Base-by-base conservation (phyloP, 1,140 invertebrate genomes). In the Atopsyche davidsoni region DNA sequence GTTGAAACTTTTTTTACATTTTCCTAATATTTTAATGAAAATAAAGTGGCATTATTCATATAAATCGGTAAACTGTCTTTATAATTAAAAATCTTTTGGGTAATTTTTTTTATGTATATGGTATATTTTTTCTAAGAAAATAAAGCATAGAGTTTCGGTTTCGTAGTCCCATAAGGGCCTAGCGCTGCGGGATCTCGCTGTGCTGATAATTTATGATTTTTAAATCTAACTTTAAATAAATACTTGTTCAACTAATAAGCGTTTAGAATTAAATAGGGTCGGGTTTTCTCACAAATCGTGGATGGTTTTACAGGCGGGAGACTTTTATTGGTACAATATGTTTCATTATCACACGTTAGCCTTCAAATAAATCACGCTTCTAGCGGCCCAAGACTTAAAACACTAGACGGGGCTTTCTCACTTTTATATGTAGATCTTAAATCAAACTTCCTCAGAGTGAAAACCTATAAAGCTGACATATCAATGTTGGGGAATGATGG, bases 331-430 rank as follows among this genome's bases (percentile, higher is more conserved):
- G 28, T 45, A 18, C 47, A 47, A 51, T 32, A 51, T 43, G 45
- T 31, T 51, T 53, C 51, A 53, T 57, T 53, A 57, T 57, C 51
- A 57, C 55, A 57, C 55, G 35, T 53, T 44, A 57, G 42, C 50
- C 32, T 50, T 50, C 42, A 32, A 35, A 57, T 57, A 57, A 57
- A 57, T 57, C 55, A 57, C 50, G 19, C 55, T 23, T 35, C 55
- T 53, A 46, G 55, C 43, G 55, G 55, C 25, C 40, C 40, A 44
- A 36, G 28, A 44, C 31, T n/a, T n/a, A n/a, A n/a, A n/a, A 44
- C 48, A 39, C 40, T 16, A 25, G 18, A 50, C 24, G 35, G 35
- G n/a, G 38, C 43, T 50, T 36, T 32, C 43, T 43, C 43, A 50
- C 42, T 51, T 44, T 51, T 35, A 51, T 51, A 44, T 51, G 41